Percentiles rank a stretch among this genome's conserved stretches.
These are phyloP conservation scores for Dryobotodes eremita DNA, from an alignment of 2,888 invertebrate species.

Conservation along the genomic window DNA sequence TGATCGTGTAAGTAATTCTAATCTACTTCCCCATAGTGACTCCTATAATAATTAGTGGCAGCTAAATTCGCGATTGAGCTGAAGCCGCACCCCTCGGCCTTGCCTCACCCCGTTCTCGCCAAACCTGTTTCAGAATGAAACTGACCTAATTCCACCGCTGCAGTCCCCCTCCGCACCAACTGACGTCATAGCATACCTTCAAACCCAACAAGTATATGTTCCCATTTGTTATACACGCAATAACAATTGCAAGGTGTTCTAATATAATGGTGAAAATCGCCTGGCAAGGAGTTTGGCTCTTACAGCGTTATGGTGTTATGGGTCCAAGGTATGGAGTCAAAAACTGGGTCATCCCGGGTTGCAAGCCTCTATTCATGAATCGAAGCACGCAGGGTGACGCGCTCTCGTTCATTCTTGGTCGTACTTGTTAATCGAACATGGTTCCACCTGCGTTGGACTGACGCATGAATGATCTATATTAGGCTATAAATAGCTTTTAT, in stretches of 20 bases:
- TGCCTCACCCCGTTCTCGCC: slow-evolving; percentile 73
- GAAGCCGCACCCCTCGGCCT: slow-evolving; percentile 69
- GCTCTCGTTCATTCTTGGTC: slow-evolving; percentile 86
- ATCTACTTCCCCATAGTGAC: slow-evolving; percentile 24
- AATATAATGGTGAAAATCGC: slow-evolving; percentile 63
- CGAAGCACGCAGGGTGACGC: slow-evolving; percentile 86
- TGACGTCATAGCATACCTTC: slow-evolving; percentile 90
- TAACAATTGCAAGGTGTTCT: slow-evolving; percentile 45
- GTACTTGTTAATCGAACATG: slow-evolving; percentile 80
- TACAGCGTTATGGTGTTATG: slow-evolving; percentile 70
- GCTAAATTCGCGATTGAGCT: slow-evolving; percentile 80
- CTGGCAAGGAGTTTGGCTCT: slow-evolving; percentile 53
- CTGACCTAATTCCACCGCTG: slow-evolving; percentile 91
- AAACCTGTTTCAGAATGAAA: slow-evolving; percentile 92
- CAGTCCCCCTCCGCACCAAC: slow-evolving; percentile 86
- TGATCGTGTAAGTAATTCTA: not conserved
- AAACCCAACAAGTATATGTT: slow-evolving; percentile 74
- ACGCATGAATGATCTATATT: slow-evolving; percentile 73
- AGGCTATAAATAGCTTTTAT: slow-evolving; percentile 46
- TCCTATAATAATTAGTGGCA: slow-evolving; percentile 75
- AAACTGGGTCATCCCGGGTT: slow-evolving; percentile 93
- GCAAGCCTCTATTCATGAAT: slow-evolving; percentile 92
- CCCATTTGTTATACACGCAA: slow-evolving; percentile 70
- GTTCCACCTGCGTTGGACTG: slow-evolving; percentile 72
- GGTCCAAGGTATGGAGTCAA: slow-evolving; percentile 82